Evolutionary conservation across 2,888 invertebrate species (phyloP), one percentile per base, ranked within the genome.

Genomic region (Leptinotarsa rubiginosa): DNA sequence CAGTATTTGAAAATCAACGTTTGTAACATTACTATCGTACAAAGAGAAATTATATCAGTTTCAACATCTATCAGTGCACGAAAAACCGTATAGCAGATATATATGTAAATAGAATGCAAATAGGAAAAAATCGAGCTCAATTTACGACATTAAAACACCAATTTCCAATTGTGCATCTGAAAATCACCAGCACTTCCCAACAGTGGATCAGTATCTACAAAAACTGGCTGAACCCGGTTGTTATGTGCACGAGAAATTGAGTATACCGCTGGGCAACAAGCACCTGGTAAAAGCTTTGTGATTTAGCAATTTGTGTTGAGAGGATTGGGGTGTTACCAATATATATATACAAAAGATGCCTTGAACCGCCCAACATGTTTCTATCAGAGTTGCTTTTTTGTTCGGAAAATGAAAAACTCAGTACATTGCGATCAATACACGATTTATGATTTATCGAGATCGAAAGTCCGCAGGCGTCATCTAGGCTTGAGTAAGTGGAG

Each of bases 251-350:
- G 73, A 67, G 68, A 68, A 56, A 71, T 41, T 25, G 72, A 75
- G 25, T 75, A 73, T 74, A 76, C 52, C 65, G 72, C 75, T 78
- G 79, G 78, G 73, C 74, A 65, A 69, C 73, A 73, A 77, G 75
- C 78, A 83, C 80, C 81, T 79, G 80, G 81, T 82, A 81, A 82
- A 81, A 82, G 82, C 83, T 83, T 83, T 83, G 82, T 83, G 83
- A 83, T 83, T 82, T 82, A 83, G 79, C 83, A 83, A 83, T 81
- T 80, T 81, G 80, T 79, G 79, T 76, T 75, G 77, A 76, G 78
- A 76, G 76, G 72, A 79, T 78, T 77, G 79, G 78, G 79, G 76
- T 77, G 78, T 76, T 75, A 76, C 72, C 77, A 77, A 78, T 81
- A 76, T 77, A 80, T 76, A 81, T 79, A 80, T 80, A 80, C 10